phyloP scores from a whole-genome alignment of 1,140 invertebrate genomes.

The Plectrocnemia conspersa region DNA sequence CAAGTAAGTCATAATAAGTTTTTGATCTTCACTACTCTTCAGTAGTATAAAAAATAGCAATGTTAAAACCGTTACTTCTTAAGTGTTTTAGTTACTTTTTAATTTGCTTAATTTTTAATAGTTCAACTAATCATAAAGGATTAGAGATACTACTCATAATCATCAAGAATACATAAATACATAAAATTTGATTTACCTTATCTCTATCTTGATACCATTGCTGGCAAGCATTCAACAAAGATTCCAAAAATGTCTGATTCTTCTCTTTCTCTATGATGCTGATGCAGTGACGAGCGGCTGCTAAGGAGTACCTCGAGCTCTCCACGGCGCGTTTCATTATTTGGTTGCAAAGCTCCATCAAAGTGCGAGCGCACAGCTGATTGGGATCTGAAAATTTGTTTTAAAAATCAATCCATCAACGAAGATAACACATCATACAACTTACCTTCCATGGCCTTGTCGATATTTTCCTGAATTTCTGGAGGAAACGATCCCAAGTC shows the following conservation, averaged over 20 bases:
- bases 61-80: too few relatives aligned
- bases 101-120: too few relatives aligned
- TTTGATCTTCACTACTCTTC: neutral
- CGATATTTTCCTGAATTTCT: slow-evolving; percentile 65
- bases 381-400: slow-evolving; percentile 64
- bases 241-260: slow-evolving; percentile 83
- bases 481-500: slow-evolving; percentile 69
- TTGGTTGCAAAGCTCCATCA: slow-evolving; percentile 80
- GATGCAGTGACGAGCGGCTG: slow-evolving; percentile 76
- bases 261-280: slow-evolving; percentile 81
- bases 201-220: slow-evolving; percentile 85
- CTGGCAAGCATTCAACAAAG: slow-evolving; percentile 80
- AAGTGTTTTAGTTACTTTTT: too few relatives aligned
- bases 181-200: too few relatives aligned
- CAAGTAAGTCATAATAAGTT: neutral
- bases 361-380: slow-evolving; percentile 64
- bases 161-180: slow-evolving; percentile 37
- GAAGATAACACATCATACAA: neutral
- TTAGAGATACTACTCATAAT: neutral
- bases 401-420: neutral
- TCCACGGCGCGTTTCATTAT: slow-evolving; percentile 74
- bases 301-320: slow-evolving; percentile 69
- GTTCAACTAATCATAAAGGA: too few relatives aligned
- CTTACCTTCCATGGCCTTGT: slow-evolving; percentile 64
- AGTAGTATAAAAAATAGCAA: too few relatives aligned